Evolutionary conservation across 2,113 vertebrate species (phyloP).

Genomic region (Anoplopoma fimbria): DNA sequence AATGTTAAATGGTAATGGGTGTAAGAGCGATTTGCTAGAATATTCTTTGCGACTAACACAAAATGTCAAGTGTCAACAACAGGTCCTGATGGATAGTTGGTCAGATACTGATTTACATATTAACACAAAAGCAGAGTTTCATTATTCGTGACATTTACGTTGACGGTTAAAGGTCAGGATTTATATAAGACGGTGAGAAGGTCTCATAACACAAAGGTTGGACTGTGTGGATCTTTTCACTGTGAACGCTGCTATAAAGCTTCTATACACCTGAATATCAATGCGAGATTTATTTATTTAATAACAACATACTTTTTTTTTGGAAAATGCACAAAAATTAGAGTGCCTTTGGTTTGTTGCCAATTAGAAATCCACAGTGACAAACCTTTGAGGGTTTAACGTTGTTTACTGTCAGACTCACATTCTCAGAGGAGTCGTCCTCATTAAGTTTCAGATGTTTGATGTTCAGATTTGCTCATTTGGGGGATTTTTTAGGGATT

Average conservation of each 20-base stretch:
- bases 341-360: neutral
- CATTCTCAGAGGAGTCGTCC: neutral
- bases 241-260: neutral
- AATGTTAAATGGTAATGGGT: too few species aligned
- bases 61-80: neutral
- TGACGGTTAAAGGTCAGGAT: conserved; percentile 52
- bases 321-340: neutral
- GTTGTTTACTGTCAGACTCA: conserved; percentile 2
- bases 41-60: neutral
- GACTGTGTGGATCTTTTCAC: neutral
- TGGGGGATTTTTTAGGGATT: neutral
- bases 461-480: conserved; percentile 21
- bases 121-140: neutral
- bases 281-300: neutral
- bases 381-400: neutral
- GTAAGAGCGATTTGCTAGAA: neutral
- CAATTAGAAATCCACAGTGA: neutral
- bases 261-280: neutral
- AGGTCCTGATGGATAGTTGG: neutral
- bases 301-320: neutral
- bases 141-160: conserved; percentile 33
- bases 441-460: neutral
- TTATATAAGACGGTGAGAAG: neutral
- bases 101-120: conserved; percentile 19
- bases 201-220: neutral